Evolutionary conservation across 23 tunicate species (phyloP).

Genomic region (Aplidium turbinatum): DNA sequence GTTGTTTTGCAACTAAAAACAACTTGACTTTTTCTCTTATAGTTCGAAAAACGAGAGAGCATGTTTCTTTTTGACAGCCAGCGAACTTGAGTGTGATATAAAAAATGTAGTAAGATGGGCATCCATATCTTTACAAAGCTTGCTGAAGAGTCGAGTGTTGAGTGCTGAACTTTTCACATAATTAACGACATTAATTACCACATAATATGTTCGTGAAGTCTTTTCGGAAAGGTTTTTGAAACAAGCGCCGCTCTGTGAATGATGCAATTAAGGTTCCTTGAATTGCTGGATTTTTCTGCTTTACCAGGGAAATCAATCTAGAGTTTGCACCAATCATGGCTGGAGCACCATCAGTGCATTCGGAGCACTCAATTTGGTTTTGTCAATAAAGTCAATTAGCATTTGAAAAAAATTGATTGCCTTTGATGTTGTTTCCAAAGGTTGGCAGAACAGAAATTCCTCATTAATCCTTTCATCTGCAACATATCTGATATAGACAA

Average conservation of each 20-base stretch:
- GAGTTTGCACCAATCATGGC: slow-evolving; percentile 56
- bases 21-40: slow-evolving; percentile 33
- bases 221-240: slow-evolving; percentile 43
- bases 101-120: slow-evolving; percentile 35
- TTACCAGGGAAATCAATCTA: slow-evolving; percentile 31
- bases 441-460: too few relatives aligned
- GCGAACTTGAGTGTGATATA: slow-evolving; percentile 28
- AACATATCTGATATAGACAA: slow-evolving; percentile 28
- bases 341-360: slow-evolving; percentile 45
- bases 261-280: slow-evolving; percentile 32
- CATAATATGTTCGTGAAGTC: slow-evolving; percentile 49
- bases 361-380: slow-evolving; percentile 13
- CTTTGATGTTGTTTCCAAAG: slow-evolving; percentile 36
- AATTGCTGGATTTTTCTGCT: slow-evolving; percentile 48
- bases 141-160: slow-evolving; percentile 32
- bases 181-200: slow-evolving; percentile 36
- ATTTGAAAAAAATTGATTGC: slow-evolving; percentile 29
- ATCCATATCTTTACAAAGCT: too few relatives aligned
- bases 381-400: slow-evolving; percentile 28
- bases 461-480: slow-evolving; percentile 4
- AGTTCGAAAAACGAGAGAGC: not conserved
- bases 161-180: slow-evolving; percentile 44
- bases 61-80: not conserved
- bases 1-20: slow-evolving; percentile 41
- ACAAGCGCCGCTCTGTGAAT: slow-evolving; percentile 48